Evolutionary conservation across 2,888 invertebrate genomes (phyloP).

Genomic region (Didymodactylos carnosus): DNA sequence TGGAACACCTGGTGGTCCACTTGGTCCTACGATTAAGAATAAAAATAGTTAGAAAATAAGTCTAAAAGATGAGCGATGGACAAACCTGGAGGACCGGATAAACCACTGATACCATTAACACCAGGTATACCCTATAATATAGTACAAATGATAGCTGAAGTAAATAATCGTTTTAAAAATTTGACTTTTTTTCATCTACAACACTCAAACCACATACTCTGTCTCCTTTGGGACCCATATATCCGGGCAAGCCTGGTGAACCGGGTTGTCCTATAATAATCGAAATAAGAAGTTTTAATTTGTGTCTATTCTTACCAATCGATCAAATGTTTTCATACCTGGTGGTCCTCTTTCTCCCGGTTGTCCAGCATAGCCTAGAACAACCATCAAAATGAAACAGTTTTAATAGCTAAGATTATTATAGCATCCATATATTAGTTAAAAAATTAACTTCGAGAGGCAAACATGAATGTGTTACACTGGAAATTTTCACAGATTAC

Average conservation of each 20-base stretch:
- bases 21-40: background rate
- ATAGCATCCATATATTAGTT: too few relatives aligned
- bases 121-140: conserved; percentile 12
- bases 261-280: conserved; percentile 5
- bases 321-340: too few relatives aligned
- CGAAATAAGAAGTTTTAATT: too few relatives aligned
- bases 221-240: conserved; percentile 16
- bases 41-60: background rate
- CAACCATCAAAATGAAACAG: background rate
- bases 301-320: too few relatives aligned
- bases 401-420: background rate
- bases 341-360: background rate
- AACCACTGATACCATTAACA: conserved; percentile 39
- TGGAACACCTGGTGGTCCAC: conserved; percentile 7
- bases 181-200: background rate
- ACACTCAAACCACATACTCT: background rate
- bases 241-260: background rate
- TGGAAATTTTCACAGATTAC: background rate
- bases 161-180: too few relatives aligned
- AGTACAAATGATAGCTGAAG: too few relatives aligned
- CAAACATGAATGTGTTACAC: too few relatives aligned
- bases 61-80: background rate
- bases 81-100: conserved; percentile 32
- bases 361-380: background rate
- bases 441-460: too few relatives aligned